Evolutionary conservation across 2,888 invertebrate genomes (phyloP).

Genomic region (Drosophila lacicola): DNA sequence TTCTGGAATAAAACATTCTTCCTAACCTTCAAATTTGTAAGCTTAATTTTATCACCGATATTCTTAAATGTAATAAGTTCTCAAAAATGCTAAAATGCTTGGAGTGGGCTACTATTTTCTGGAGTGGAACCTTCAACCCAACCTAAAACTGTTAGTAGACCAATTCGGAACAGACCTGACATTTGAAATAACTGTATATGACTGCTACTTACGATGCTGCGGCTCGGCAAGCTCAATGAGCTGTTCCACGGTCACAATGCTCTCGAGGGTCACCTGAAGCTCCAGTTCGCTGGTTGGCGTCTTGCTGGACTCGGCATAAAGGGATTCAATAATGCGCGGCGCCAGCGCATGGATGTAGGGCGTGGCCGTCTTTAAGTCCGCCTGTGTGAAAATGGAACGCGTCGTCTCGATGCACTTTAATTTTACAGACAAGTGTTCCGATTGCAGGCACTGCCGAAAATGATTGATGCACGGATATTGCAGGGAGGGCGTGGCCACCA

Average conservation of each 20-base stretch:
- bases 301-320: constrained; percentile 88
- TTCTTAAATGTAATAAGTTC: no score
- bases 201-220: constrained; percentile 89
- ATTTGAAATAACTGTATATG: not conserved
- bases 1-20: not conserved
- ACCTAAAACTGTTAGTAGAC: not conserved
- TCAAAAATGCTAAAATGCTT: no score
- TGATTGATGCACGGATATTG: constrained; percentile 97
- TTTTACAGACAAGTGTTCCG: constrained; percentile 88
- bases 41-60: no score
- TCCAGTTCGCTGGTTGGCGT: constrained; percentile 89
- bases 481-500: constrained; percentile 91
- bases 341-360: constrained; percentile 93
- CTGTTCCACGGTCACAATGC: constrained; percentile 90
- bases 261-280: constrained; percentile 89
- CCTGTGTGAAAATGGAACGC: constrained; percentile 90
- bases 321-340: constrained; percentile 91
- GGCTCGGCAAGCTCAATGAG: constrained; percentile 91
- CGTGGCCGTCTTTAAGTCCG: constrained; percentile 89
- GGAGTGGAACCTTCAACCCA: not conserved
- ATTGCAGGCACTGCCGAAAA: constrained; percentile 93
- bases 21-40: no score
- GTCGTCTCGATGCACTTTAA: constrained; percentile 92
- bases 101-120: no score
- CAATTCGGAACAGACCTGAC: constrained; percentile 23